These are phyloP conservation scores for Istiophorus platypterus DNA, from an alignment of 2,113 vertebrate species.

Conservation along the genomic window DNA sequence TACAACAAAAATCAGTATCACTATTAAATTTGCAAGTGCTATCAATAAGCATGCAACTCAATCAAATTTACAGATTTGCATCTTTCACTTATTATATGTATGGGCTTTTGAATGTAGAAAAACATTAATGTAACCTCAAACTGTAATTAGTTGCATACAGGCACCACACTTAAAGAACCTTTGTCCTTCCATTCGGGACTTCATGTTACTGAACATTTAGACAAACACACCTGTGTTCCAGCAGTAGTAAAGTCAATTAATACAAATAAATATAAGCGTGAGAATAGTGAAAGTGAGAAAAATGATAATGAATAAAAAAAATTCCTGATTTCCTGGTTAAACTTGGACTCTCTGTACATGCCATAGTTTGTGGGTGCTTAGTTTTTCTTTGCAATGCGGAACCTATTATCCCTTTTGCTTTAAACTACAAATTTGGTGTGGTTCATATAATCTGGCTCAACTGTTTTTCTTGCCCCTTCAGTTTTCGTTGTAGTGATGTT, in stretches of 20 bases:
- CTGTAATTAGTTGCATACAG: background rate
- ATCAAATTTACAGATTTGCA: background rate
- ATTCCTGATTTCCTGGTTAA: background rate
- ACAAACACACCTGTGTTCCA: too few species aligned
- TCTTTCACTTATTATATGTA: background rate
- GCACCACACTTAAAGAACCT: background rate
- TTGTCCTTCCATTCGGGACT: background rate
- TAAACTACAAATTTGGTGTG: background rate
- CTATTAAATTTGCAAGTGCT: background rate
- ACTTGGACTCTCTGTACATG: background rate
- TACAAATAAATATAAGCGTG: too few species aligned
- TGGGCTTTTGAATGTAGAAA: too few species aligned
- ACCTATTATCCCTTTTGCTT: background rate
- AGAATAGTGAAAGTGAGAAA: too few species aligned
- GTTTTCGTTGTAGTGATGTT: background rate
- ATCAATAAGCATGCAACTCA: background rate
- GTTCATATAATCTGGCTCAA: background rate
- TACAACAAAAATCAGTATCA: background rate
- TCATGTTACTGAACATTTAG: background rate
- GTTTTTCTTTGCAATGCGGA: background rate
- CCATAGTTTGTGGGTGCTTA: background rate
- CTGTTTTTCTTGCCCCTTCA: background rate
- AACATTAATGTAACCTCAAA: background rate
- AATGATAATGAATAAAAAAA: background rate
- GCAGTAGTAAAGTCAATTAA: too few species aligned